Evolutionary conservation across 2,113 vertebrate species (phyloP), one percentile per base, ranked within the genome.

Genomic region (Drymodes brunneopygia): DNA sequence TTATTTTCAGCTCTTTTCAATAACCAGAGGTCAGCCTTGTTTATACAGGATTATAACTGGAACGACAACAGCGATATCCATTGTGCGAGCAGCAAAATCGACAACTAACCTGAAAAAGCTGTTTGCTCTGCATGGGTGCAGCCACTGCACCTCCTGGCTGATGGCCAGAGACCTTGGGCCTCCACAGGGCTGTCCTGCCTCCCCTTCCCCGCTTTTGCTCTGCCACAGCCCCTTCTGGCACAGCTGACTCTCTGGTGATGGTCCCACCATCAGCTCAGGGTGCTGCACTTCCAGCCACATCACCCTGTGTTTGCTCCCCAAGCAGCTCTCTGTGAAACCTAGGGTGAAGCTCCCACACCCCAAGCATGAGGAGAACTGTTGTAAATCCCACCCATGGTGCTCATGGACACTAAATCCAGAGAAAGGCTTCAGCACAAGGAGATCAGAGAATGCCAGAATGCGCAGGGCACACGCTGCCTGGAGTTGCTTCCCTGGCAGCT

Each of bases 1-100:
- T 90, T 86, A 79, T 91, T 84, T 90, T 75, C 90, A 90, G 81
- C 74, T 79, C 86, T 90, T 81, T 88, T 12, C 88, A 91, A 72
- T 67, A 93, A 87, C 45, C 81, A 91, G 92, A 85, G 87, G 85
- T 79, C 88, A 90, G 67, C 48, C 70, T 60, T 86, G 90, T 94
- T 93, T 90, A 53, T 50, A 56, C 48, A 85, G 92, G 90, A 61
- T 72, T 69, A 38, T n/a, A 67, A 75, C 78, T 79, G 81, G 81
- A 82, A 91, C 8, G 5, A 44, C 66, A 90, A 53, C 85, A 85
- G 90, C 18, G 6, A 60, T 79, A 45, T 38, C 74, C 66, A 36
- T 48, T 40, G 78, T 75, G 45, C 0, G 31, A 79, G 95, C 70
- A 56, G 74, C 0, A 0, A 94, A 93, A 90, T 78, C 66, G 74